Base-by-base conservation (phyloP, 2,797 vertebrate species). In the Rhynchotus rufescens region DNA sequence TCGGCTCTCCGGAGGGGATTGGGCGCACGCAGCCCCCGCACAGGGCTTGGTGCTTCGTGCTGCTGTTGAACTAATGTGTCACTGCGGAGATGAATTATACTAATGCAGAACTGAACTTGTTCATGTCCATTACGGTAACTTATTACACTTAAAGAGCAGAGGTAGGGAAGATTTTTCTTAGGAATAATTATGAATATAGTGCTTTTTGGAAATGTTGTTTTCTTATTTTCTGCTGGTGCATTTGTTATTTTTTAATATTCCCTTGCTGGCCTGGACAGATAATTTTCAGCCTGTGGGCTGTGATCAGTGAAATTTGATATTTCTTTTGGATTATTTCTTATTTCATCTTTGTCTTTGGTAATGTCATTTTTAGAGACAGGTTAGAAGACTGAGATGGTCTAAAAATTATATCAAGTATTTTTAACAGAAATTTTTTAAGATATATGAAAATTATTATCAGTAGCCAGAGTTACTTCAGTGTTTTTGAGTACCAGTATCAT, bases 81-180 rank as follows among this genome's bases (percentile, higher is more conserved):
- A 78, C 25, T 65, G 72, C 15, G 76, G 82, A 66, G 57, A 64
- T 73, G 19, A 90, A 68, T 78, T 74, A 42, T 15, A 51, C 57
- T 72, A 78, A 73, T 88, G 60, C 38, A 75, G 49, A 91, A 16
- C 54, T 80, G 67, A 86, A 52, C 91, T 87, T 90, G 67, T 73
- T 88, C 77, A 61, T 6, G 14, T 75, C 61, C 69, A 60, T 90
- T 92, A 49, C 38, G 57, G 5, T 66, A 66, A 66, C 13, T 59
- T 76, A 22, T 67, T 88, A 28, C 38, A 69, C 13, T 54, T 68
- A 5, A 73, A 71, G 90, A 68, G 9, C 17, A 66, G 47, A 75
- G 4, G 26, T 69, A 84, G 51, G 15, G 57, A 86, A 85, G 2
- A 21, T 80, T 67, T 92, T 80, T 73, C 13, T 79, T 88, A n/a